phyloP scores from a whole-genome alignment of 2,888 invertebrate genomes.

The Pyralis farinalis region DNA sequence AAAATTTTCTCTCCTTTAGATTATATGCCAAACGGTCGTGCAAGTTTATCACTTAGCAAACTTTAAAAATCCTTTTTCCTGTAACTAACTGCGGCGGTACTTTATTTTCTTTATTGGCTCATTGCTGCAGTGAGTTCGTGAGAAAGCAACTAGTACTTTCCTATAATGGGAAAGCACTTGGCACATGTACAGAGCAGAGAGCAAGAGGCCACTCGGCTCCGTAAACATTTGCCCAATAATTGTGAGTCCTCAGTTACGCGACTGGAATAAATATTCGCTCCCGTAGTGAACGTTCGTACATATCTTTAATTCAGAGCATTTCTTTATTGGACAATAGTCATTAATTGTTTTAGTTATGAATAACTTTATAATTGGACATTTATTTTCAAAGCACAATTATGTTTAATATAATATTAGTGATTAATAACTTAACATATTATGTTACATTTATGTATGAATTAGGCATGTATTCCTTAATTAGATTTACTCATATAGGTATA shows the following conservation, averaged over 20 bases:
- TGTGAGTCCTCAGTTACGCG: constrained; percentile 68
- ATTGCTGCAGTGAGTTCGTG: constrained; percentile 42
- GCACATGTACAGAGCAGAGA: constrained; percentile 51
- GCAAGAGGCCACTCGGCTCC: constrained; percentile 58
- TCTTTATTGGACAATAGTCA: constrained; percentile 67
- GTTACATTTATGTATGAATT: no score
- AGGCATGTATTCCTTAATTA: no score
- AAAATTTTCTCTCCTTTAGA: constrained; percentile 35
- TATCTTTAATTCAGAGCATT: constrained; percentile 64
- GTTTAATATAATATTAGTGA: no score
- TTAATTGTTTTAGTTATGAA: constrained; percentile 66
- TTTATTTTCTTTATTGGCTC: constrained; percentile 46
- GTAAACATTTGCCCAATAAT: constrained; percentile 77
- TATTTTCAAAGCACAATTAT: no score
- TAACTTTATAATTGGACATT: no score
- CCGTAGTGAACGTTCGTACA: constrained; percentile 51
- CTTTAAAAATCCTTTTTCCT: constrained; percentile 11
- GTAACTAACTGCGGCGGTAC: constrained; percentile 16
- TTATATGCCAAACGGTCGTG: constrained; percentile 13
- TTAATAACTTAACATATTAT: no score
- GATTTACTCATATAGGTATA: no score
- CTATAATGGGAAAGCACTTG: constrained; percentile 60
- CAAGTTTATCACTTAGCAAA: constrained; percentile 11
- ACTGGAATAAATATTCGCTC: constrained; percentile 65
- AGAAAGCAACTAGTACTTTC: constrained; percentile 60